Base-by-base conservation (phyloP, 2,113 vertebrate genomes). In the Cynocephalus volans region DNA sequence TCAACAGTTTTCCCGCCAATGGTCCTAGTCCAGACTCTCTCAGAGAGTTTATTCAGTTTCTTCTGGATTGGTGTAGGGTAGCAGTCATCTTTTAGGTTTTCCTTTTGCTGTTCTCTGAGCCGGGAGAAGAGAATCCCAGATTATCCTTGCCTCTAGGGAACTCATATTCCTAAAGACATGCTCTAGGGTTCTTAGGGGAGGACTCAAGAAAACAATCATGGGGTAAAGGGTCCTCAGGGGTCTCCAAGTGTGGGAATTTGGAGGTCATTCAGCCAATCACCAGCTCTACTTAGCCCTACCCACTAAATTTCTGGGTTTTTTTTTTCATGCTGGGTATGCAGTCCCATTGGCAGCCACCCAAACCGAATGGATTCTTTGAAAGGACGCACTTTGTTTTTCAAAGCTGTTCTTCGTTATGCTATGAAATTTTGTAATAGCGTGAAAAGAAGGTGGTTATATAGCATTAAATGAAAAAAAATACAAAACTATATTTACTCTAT, bases 351-450 rank as follows among this genome's bases (percentile, higher is more conserved):
- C n/a, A 94, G 50, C 58, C 60, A 48, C 4, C 5, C 14, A 26
- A n/a, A 72, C 6, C 52, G 41, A 88, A 28, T 65, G 18, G 67
- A 75, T 72, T n/a, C 2, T 5, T 65, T 65, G 67, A 75, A 89
- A 73, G n/a, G 45, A 48, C 36, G 64, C 33, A 41, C 4, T 80
- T 80, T 45, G 12, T 82, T 82, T 65, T 73, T 80, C 76, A 72
- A 82, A 64, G 15, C 48, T 64, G 15, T 72, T 94, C 45, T 88
- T 82, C 77, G 45, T 65, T 75, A 56, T 82, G 77, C 77, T 88
- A 6, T 72, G 3, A 52, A 58, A 80, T 62, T 81, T 72, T 72
- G 12, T 88, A 72, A 41, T 54, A 31, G 28, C 56, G 56, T 23
- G 26, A 65, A 89, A 82, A 64, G 23, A 87, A 82, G 5, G 48